A percentile compares a stretch with the other conserved stretches of the same genome.
Evolutionary conservation across 2,888 invertebrate species (phyloP).

Genomic region (Dicyrtomina minuta): DNA sequence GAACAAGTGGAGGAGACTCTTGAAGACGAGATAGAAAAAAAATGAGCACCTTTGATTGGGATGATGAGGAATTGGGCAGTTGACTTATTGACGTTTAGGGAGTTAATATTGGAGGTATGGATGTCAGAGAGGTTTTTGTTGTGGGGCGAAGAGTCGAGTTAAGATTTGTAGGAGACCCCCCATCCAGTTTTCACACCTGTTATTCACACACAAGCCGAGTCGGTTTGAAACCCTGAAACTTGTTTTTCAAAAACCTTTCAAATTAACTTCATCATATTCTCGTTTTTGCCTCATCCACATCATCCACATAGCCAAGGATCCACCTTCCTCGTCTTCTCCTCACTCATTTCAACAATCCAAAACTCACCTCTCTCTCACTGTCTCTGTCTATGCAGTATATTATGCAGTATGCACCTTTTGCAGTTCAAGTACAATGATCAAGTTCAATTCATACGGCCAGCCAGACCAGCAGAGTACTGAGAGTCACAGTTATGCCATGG

Average conservation of each 20-base stretch:
- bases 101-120: constrained; percentile 24
- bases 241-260: constrained; percentile 43
- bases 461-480: no score
- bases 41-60: constrained; percentile 21
- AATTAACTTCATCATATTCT: constrained; percentile 39
- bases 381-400: no score
- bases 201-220: constrained; percentile 39
- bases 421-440: no score
- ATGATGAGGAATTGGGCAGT: constrained; percentile 35
- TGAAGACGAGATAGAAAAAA: not conserved
- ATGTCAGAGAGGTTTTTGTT: constrained; percentile 18
- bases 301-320: not conserved
- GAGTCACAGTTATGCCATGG: no score
- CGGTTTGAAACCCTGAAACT: constrained; percentile 32
- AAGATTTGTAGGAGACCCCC: constrained; percentile 44
- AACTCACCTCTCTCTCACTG: no score
- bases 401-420: no score
- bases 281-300: constrained; percentile 21
- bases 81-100: constrained; percentile 39
- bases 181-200: constrained; percentile 46
- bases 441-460: no score
- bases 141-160: constrained; percentile 7
- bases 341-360: no score
- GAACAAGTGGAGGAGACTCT: no score
- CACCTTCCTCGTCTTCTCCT: not conserved